A percentile compares a stretch with the other conserved stretches of the same genome.
phyloP scores from a whole-genome alignment of 2,113 vertebrate species.

The Semnornis frantzii region DNA sequence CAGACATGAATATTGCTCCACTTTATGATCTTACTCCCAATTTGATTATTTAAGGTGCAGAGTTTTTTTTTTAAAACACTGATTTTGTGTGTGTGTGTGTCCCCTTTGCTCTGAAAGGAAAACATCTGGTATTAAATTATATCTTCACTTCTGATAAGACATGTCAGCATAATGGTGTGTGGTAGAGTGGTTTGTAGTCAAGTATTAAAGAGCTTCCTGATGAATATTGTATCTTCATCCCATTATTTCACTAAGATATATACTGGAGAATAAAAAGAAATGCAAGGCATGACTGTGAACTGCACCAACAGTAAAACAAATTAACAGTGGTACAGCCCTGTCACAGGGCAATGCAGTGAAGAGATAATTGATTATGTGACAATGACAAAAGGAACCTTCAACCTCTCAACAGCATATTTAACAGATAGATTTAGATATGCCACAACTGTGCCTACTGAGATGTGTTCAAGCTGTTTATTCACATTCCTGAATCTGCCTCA shows the following conservation, averaged over 20 bases:
- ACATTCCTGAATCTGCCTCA: background rate
- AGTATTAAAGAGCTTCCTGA: background rate
- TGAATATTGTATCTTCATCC: background rate
- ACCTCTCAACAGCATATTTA: background rate
- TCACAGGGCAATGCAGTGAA: slow-evolving; percentile 2
- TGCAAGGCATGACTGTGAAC: background rate
- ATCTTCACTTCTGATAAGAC: slow-evolving; percentile 14
- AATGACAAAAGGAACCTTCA: slow-evolving; percentile 24
- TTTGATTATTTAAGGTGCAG: background rate
- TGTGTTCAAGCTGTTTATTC: background rate
- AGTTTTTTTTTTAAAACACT: background rate
- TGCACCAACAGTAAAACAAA: slow-evolving; percentile 42
- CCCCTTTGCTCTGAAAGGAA: background rate
- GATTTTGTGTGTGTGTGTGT: background rate
- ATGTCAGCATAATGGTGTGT: background rate
- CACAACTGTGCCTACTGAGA: background rate
- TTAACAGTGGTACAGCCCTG: background rate
- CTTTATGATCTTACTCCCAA: background rate
- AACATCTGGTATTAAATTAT: slow-evolving; percentile 10
- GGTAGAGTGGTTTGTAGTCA: background rate
- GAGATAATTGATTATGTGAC: slow-evolving; percentile 28
- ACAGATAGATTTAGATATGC: background rate
- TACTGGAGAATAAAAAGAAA: background rate
- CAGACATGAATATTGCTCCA: background rate
- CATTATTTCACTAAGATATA: background rate